Base-by-base conservation (phyloP, 2,888 invertebrate genomes). In the Eupithecia inturbata region DNA sequence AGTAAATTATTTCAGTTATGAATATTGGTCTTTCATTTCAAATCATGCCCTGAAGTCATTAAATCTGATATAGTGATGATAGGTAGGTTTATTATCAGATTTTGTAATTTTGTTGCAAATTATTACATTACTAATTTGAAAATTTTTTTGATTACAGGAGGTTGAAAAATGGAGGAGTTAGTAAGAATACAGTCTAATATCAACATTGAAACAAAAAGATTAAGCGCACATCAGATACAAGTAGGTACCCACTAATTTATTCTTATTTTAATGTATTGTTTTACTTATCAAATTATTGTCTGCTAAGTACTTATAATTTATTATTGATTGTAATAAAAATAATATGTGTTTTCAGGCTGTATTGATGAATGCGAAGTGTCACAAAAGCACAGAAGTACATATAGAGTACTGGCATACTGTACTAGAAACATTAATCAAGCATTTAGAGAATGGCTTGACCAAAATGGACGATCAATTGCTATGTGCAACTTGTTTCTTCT, bases 391-490 rank as follows among this genome's bases (percentile, higher is more conserved):
- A 67, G 75, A 81, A 28, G 79, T 74, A 28, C 79, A 74, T 70
- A 68, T 79, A 64, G 76, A 84, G 22, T 73, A 78, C 57, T 89
- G 85, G 88, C 79, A 84, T 76, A 72, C 83, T 75, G 77, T 90
- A 53, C 77, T 85, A 73, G 81, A 88, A 53, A 77, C 81, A 70
- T 74, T 94, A 67, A 92, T 92, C 89, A 69, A 45, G 12, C 93
- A 93, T 82, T 81, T 94, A 73, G 78, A 83, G 68, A 81, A 70
- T 31, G 89, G 88, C 19, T 81, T 92, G 7, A 77, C 78, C 14
- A 87, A 85, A 80, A 87, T 90, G 80, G 94, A 95, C 81, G 90
- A 91, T 77, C 94, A 95, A 79, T 80, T 93, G 68, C 81, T 95
- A 3, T 92, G 92, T 79, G 87, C 91, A 26, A 93, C 91, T 77